Evolutionary conservation across 1,140 invertebrate species (phyloP), one percentile per base, ranked within the genome.

Genomic region (Halyomorpha halys): DNA sequence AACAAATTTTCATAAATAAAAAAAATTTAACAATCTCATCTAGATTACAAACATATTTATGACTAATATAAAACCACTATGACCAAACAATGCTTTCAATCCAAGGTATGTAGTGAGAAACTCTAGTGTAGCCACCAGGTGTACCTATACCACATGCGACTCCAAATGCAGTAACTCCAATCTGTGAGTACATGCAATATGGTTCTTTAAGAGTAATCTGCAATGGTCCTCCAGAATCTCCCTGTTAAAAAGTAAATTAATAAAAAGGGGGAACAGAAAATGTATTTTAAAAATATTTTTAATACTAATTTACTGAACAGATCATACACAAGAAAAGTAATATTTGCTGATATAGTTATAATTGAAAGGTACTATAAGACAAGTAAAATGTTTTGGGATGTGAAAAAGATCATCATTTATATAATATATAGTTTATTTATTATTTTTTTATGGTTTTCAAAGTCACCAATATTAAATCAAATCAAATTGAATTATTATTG

Each of bases 21-120:
- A 39, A 39, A 39, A 13, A 39, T 1, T 6, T 39, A 39, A 39
- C 11, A 39, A 9, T 30, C 11, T 1, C 11, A 39, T 39, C 11
- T 39, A 39, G 13, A 39, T 39, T 39, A 39, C 13, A 39, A 6
- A 11, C 34, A 39, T 13, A 39, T 39, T 11, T 39, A 39, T 39
- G 11, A 11, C 34, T 39, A 39, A 11, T 39, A 13, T 39, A 11
- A 39, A 39, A 39, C 34, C 1, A 39, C 11, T 39, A 25, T 19
- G 62, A 49, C 81, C 81, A 82, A 0, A 82, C 81, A 13, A 80
- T 74, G 19, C 70, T 66, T 61, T 83, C 77, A 47, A 89, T 86
- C 86, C 86, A 89, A 61, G 81, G 78, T 6, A 86, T 59, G 69
- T 82, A 87, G 18, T 79, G 75, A 0, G 82, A 80, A 0, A 87